Base-by-base conservation (phyloP, 2,797 vertebrate species). In the Glossophaga mutica region DNA sequence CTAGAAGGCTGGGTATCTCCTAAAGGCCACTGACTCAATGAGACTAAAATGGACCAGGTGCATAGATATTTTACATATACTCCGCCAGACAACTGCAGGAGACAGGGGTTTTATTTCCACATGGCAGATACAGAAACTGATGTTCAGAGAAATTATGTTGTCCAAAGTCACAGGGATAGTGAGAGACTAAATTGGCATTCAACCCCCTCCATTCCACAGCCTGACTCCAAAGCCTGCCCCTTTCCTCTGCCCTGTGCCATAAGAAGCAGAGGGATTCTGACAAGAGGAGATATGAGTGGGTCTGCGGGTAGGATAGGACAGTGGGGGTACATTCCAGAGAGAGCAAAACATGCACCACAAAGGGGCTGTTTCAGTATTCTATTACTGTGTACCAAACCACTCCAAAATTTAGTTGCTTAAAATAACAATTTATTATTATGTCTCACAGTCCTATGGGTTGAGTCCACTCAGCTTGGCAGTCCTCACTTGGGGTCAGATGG, bases 81-180 rank as follows among this genome's bases (percentile, higher is more conserved):
- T 83, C 34, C 55, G 89, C 78, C 57, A 76, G 87, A 79, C 22
- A 73, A 68, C n/a, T 59, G 55, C 1, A 46, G 46, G n/a, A 96
- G 42, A 76, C 52, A 21, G 3, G 42, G 70, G 14, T 91, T 90
- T 91, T 88, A 74, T 67, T 90, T 96, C 84, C 55, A 48, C 34
- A 62, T 10, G 74, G 46, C 62, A 91, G 26, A 48, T 57, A 26
- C 39, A 77, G 76, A 92, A 76, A 71, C 14, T 70, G 71, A 92
- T 52, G 32, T 85, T 26, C 34, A 93, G 52, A 91, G 57, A 91
- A 94, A 70, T 77, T 77, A 22, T 73, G 85, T 93, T 95, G 62
- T 18, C 21, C 46, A 76, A 90, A 16, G 5, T 88, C 77, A 76
- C 29, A 37, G 15, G 22, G 59, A 77, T 37, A 70, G 21, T 57